These are phyloP conservation scores for Rosalia funebris DNA, from an alignment of 2,888 invertebrate genomes.

Conservation along the genomic window DNA sequence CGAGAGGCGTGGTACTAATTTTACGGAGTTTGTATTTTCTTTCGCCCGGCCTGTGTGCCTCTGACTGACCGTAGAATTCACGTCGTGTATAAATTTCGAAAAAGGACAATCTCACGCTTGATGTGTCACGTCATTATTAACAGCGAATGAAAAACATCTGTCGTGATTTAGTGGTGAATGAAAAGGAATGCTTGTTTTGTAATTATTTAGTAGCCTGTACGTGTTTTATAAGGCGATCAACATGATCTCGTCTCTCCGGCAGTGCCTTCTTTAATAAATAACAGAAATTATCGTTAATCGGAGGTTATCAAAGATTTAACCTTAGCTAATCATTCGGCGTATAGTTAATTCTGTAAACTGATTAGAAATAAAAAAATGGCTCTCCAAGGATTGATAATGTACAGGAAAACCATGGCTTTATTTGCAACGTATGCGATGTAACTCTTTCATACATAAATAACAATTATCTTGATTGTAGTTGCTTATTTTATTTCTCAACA, in stretches of 20 bases:
- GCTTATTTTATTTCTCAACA: background rate
- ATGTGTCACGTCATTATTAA: constrained; percentile 1
- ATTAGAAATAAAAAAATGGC: constrained; percentile 25
- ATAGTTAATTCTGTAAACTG: constrained; percentile 32
- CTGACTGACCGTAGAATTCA: constrained; percentile 35
- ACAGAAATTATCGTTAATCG: constrained; percentile 12
- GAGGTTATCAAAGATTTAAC: constrained; percentile 32
- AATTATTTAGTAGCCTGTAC: too few species aligned
- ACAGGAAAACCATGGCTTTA: too few species aligned
- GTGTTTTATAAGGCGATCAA: too few species aligned
- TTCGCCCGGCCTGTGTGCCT: constrained; percentile 30
- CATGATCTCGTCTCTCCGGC: too few species aligned
- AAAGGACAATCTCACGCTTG: background rate
- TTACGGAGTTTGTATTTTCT: constrained; percentile 37
- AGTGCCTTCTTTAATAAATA: constrained; percentile 13
- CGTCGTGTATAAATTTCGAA: constrained; percentile 9
- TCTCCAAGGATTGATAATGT: too few species aligned
- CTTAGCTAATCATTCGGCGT: constrained; percentile 15
- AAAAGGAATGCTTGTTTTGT: too few species aligned
- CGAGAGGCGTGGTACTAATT: constrained; percentile 43
- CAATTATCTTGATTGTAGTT: too few species aligned
- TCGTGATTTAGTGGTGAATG: background rate
- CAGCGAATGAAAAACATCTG: constrained; percentile 6
- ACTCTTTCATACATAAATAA: too few species aligned
- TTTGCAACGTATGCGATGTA: too few species aligned